Base-by-base conservation (phyloP, 2,113 vertebrate species). In the Siniperca chuatsi region DNA sequence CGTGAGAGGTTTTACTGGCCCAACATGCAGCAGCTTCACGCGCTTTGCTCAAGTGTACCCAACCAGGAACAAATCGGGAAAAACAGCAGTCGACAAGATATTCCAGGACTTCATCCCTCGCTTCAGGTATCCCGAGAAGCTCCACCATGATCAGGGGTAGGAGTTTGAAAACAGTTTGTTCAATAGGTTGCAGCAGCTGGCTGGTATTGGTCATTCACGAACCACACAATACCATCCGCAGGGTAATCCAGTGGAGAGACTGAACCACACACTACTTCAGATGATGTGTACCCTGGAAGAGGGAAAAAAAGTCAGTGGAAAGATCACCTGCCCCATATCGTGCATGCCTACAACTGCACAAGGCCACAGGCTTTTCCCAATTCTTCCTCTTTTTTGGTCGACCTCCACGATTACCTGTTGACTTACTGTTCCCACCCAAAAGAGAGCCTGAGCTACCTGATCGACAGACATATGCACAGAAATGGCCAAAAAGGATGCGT, bases 41-140 rank as follows among this genome's bases (percentile, higher is more conserved):
- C 21, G 15, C 1, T 75, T 70, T 35, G 77, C 54, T 3, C 77
- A 80, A 4, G 83, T 18, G 0, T 80, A 50, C 4, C 29, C 48
- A 2, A 78, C 68, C 0, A 79, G 4, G 4, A 84, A 84, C 15
- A 66, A 78, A 13, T 71, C 78, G 2, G 72, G 72, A 10, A 76
- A 21, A 20, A 71, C 44, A 21, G 78, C 71, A 5, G 58, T 48
- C 3, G 50, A 71, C 0, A 50, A 50, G 11, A 77, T 77, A 3
- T 83, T 71, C 2, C 50, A 37, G 11, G 52, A 42, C 35, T 75
- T 61, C 11, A 75, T 60, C 1, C 40, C 40, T 61, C 6, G 16
- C 0, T 60, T 46, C 8, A 40, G 55, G 0, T 75, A 61, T 2
- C n/a, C n/a, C 0, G 40, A 61, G 8, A 75, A 61, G 5, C 46